These are phyloP conservation scores for Mesopsocus fuscifrons DNA, from an alignment of 2,888 invertebrate genomes.

Conservation along the genomic window DNA sequence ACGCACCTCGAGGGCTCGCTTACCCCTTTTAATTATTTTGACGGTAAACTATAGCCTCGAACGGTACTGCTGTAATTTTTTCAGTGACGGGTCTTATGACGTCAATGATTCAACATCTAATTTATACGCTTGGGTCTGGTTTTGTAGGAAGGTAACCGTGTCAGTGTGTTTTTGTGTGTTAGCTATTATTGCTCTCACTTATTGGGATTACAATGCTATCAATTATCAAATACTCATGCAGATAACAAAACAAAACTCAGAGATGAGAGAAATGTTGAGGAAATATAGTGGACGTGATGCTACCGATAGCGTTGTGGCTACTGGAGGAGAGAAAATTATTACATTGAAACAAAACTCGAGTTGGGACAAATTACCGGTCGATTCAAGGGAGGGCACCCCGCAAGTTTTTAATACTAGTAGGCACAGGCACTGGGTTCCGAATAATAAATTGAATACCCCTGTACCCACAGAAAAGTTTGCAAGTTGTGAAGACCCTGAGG, in stretches of 20 bases:
- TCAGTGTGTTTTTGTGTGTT: neutral
- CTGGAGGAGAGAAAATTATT: too few relatives aligned
- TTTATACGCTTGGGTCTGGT: neutral
- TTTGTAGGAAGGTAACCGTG: slow-evolving; percentile 1
- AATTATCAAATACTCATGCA: slow-evolving; percentile 3
- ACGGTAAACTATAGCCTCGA: slow-evolving; percentile 1
- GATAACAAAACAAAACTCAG: slow-evolving; percentile 3
- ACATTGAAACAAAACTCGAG: too few relatives aligned
- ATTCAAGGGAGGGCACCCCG: too few relatives aligned
- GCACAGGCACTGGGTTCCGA: too few relatives aligned
- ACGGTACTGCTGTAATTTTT: neutral
- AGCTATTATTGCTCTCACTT: neutral
- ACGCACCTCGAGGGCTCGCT: slow-evolving; percentile 33
- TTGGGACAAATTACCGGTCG: too few relatives aligned
- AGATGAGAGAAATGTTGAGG: neutral
- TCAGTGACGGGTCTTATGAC: neutral
- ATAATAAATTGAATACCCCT: too few relatives aligned
- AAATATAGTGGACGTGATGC: too few relatives aligned
- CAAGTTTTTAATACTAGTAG: too few relatives aligned
- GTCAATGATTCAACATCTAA: neutral
- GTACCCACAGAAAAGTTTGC: too few relatives aligned
- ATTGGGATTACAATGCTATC: neutral
- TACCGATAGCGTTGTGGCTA: too few relatives aligned
- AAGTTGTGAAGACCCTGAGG: too few relatives aligned
- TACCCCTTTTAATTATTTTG: neutral